Evolutionary conservation across 2,113 vertebrate genomes (phyloP), one percentile per base, ranked within the genome.

Genomic region (Brachirus orientalis): DNA sequence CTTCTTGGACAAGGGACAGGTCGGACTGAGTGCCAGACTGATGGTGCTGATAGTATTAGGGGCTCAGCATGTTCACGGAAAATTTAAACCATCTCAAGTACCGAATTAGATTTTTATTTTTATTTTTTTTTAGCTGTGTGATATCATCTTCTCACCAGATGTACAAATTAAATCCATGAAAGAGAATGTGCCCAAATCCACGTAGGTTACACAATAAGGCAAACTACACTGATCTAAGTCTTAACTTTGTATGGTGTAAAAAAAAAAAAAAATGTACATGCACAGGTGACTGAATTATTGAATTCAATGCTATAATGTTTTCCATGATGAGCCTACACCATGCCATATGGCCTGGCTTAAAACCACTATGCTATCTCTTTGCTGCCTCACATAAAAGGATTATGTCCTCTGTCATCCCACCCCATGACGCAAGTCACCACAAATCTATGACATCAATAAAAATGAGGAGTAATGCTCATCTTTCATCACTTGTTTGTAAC

Each of bases 1-100:
- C 83, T 86, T 88, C 69, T 63, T 69, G 76, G 76, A 85, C 66
- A 68, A 43, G 68, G 50, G 67, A 69, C 70, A 59, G 75, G 80
- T 86, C 64, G 18, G 61, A 66, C 48, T 16, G 41, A 59, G 65
- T 44, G 69, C 59, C 56, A 18, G 37, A 37, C 70, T 74, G n/a
- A 1, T 16, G 38, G 47, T 43, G 65, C 62, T 53, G 48, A 69
- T 59, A 33, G 13, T 50, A 18, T 48, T 37, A 37, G 48, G 69
- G 61, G 37, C 56, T 17, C 16, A 44, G 57, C 48, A 45, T 57
- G 59, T 84, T 40, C 68, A 17, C 56, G 60, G 44, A 55, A 48
- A 40, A 45, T 63, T 69, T 50, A 63, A 69, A 50, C 22, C n/a
- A 61, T 56, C 40, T 2, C 0, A 18, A 69, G 14, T 33, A 0